Percentiles rank a stretch among this genome's conserved stretches.
These are phyloP conservation scores for Hyaena hyaena DNA, from an alignment of 2,113 vertebrate species.

Conservation along the genomic window DNA sequence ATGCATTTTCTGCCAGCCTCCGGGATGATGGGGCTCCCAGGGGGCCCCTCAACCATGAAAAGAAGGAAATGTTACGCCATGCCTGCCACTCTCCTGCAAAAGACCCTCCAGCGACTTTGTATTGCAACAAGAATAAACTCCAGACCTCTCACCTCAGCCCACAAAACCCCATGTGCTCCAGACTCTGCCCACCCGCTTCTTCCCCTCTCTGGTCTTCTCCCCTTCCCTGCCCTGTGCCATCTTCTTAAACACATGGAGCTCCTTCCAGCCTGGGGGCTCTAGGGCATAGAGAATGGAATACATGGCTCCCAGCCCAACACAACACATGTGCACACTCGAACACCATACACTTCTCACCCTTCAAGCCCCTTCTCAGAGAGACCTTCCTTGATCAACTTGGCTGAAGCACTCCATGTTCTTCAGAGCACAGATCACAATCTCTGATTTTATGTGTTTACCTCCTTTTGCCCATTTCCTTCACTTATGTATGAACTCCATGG, in stretches of 20 bases:
- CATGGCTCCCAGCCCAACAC: background rate
- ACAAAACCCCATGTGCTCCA: background rate
- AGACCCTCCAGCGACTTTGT: background rate
- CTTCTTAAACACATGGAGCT: background rate
- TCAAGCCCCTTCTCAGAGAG: background rate
- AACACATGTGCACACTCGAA: background rate
- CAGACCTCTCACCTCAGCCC: background rate
- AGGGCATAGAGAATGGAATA: background rate
- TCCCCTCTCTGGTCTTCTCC: no score
- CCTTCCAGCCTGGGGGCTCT: background rate
- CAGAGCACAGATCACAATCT: background rate
- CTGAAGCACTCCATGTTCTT: background rate
- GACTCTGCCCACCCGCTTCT: background rate
- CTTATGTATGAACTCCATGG: background rate
- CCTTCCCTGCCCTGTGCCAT: background rate
- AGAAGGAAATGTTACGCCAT: background rate
- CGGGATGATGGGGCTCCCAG: background rate
- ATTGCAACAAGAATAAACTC: background rate
- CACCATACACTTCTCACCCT: background rate
- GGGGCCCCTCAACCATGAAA: background rate
- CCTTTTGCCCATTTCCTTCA: background rate
- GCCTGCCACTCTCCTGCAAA: background rate
- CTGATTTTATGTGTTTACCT: background rate
- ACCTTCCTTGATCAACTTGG: background rate
- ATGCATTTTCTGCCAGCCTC: background rate